Evolutionary conservation across 2,888 invertebrate species (phyloP).

Genomic region (Oscheius onirici): DNA sequence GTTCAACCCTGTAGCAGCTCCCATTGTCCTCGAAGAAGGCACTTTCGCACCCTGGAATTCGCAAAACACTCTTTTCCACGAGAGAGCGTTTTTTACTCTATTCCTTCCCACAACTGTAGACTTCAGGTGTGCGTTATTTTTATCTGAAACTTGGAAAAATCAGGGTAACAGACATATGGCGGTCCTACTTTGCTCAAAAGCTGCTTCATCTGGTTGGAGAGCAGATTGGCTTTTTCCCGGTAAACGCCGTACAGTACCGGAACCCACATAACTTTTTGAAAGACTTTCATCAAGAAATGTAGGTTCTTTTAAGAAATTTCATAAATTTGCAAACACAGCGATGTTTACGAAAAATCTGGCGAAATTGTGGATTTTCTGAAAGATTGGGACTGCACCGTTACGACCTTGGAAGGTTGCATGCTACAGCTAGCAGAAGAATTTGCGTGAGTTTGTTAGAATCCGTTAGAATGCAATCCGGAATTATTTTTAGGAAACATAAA

Average conservation of each 20-base stretch:
- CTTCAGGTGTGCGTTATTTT: constrained; percentile 25
- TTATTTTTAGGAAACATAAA: not conserved
- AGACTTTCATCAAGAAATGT: constrained; percentile 47
- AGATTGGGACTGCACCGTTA: constrained; percentile 36
- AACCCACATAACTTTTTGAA: constrained; percentile 50
- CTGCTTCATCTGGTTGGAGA: constrained; percentile 47
- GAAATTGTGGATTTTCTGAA: constrained; percentile 42
- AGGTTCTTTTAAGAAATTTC: not conserved
- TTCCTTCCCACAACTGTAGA: constrained; percentile 53
- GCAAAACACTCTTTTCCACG: constrained; percentile 54
- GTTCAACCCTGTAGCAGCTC: constrained; percentile 50
- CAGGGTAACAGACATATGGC: constrained; percentile 54
- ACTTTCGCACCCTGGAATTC: constrained; percentile 56
- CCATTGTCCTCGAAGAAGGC: constrained; percentile 39
- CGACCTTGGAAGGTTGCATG: constrained; percentile 34
- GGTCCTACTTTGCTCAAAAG: constrained; percentile 49
- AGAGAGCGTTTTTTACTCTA: constrained; percentile 48
- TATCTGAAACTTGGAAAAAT: not conserved
- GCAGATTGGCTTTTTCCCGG: constrained; percentile 46
- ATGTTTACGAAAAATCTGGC: constrained; percentile 50
- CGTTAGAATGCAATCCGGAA: too few relatives aligned
- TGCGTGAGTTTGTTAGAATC: constrained; percentile 8
- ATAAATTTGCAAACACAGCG: constrained; percentile 22
- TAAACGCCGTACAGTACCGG: constrained; percentile 48
- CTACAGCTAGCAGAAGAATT: constrained; percentile 33